These are phyloP conservation scores for Rhinatrema bivittatum DNA, from an alignment of 2,797 vertebrate species.

Conservation along the genomic window DNA sequence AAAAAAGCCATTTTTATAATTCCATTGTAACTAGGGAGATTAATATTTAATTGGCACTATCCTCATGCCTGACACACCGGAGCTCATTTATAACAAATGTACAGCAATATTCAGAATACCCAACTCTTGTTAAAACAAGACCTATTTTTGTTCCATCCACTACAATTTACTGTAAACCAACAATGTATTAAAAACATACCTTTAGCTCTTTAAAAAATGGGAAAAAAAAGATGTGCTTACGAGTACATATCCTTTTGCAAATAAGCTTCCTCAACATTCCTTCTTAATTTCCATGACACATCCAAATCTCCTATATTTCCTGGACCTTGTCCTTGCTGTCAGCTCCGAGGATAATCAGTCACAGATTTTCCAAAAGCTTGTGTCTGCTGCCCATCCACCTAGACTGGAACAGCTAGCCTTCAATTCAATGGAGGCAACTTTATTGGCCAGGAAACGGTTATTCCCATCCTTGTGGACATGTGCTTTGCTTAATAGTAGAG, in stretches of 20 bases:
- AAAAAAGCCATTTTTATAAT: no score
- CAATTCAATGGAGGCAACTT: not conserved
- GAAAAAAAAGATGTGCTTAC: constrained; percentile 50
- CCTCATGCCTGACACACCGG: constrained; percentile 2
- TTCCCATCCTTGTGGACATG: constrained; percentile 17
- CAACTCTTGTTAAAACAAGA: constrained; percentile 23
- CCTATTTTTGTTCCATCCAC: constrained; percentile 27
- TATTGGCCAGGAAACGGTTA: constrained; percentile 7
- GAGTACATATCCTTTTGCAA: constrained; percentile 68
- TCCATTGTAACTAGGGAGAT: no score
- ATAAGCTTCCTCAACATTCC: constrained; percentile 72
- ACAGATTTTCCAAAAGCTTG: constrained; percentile 17
- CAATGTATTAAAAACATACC: constrained; percentile 1
- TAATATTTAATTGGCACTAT: not conserved
- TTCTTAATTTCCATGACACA: constrained; percentile 44
- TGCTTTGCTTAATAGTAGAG: not conserved
- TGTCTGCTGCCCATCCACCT: constrained; percentile 31
- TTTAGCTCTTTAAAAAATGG: not conserved
- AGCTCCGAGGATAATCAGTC: constrained; percentile 30
- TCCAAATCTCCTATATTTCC: constrained; percentile 29
- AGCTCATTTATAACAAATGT: constrained; percentile 1
- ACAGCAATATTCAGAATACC: not conserved
- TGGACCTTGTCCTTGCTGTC: constrained; percentile 18
- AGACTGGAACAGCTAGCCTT: constrained; percentile 29
- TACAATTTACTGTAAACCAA: not conserved